These are phyloP conservation scores for Saguinus imperator DNA, from an alignment of 2,113 vertebrate genomes.

Conservation along the genomic window DNA sequence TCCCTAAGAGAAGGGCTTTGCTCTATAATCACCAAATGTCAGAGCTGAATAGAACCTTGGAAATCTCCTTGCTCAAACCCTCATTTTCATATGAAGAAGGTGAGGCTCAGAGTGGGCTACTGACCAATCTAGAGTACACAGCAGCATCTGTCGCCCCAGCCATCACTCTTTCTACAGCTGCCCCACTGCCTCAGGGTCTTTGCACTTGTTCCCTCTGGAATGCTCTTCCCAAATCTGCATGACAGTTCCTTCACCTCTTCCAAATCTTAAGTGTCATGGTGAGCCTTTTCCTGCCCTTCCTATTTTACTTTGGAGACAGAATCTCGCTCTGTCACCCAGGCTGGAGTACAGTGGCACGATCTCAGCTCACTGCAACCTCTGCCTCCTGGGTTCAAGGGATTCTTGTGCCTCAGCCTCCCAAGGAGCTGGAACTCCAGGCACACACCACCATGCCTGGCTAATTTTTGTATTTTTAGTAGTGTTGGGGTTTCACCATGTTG, in stretches of 20 bases:
- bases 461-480: too few species aligned
- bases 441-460: too few species aligned
- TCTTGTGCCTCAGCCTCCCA: too few species aligned
- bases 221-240: not conserved
- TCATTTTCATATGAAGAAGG: not conserved
- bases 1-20: slow-evolving; percentile 4
- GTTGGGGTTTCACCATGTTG: too few species aligned
- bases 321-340: too few species aligned
- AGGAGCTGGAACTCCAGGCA: too few species aligned
- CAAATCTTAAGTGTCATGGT: not conserved
- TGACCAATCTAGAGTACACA: not conserved
- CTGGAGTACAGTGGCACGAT: too few species aligned
- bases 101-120: not conserved
- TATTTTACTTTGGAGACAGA: not conserved
- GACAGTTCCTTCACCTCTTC: not conserved
- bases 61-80: not conserved
- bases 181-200: not conserved
- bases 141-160: not conserved
- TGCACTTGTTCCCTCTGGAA: not conserved
- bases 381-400: too few species aligned
- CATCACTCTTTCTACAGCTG: not conserved
- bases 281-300: not conserved
- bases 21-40: not conserved
- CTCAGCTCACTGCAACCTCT: too few species aligned
- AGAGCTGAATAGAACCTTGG: not conserved